Base-by-base conservation (phyloP, 2,797 vertebrate genomes). In the Takifugu rubripes region DNA sequence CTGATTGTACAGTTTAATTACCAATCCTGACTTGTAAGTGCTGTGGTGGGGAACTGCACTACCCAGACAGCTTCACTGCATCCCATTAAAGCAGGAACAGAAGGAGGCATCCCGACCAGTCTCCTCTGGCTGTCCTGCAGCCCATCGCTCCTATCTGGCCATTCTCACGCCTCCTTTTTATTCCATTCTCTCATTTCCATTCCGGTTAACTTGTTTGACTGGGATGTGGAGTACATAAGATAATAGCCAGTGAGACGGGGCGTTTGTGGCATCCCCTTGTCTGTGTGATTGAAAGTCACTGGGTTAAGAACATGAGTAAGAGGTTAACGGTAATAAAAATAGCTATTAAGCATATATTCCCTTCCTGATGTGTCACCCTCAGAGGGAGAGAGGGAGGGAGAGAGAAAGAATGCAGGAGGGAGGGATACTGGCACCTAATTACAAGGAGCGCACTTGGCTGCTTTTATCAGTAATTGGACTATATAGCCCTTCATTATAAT, bases 401-500 rank as follows among this genome's bases (percentile, higher is more conserved):
- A 49, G 60, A 58, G 26, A 49, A 64, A 69, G 70, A 49, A 69
- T 64, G 77, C 78, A 73, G 61, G 82, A 84, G 78, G 93, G 93
- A 93, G 94, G 92, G 94, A 92, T 94, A 91, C 93, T 96, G 95
- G 94, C 96, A 97, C 94, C 94, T 98, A 96, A 98, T 99, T 98
- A 98, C 94, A 92, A 82, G 85, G 70, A 92, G 91, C 93, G 90
- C 93, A 93, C 93, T 97, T 93, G 93, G 94, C 95, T 95, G 93
- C 94, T 97, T 98, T 97, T 98, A 99, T 98, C 95, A 94, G 94
- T 98, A 98, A 98, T 98, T 98, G 96, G 95, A 96, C 95, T 93
- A 95, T 94, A 96, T 96, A 97, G 94, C 93, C 96, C 96, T 98
- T 98, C 94, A 96, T 96, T 98, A 96, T 97, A 98, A 98, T 98